Evolutionary conservation across 1,140 invertebrate genomes (phyloP).

Genomic region (Bacillus rossius): DNA sequence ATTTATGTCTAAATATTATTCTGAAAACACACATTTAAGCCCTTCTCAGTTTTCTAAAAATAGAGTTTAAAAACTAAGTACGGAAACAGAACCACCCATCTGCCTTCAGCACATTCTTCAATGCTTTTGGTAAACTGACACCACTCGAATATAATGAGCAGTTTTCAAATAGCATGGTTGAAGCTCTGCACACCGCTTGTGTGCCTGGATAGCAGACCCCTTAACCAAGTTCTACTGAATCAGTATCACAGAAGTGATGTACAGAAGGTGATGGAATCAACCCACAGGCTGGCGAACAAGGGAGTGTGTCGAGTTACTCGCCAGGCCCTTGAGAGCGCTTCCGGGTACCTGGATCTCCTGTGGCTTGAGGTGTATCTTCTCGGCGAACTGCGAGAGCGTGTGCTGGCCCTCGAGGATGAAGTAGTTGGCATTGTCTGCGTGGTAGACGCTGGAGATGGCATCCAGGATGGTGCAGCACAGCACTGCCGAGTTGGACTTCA

Average conservation of each 20-base stretch:
- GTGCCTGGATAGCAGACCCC: not conserved
- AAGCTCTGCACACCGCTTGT: too few species aligned
- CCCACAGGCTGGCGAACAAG: not conserved
- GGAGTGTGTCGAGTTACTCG: not conserved
- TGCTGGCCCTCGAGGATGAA: slow-evolving; percentile 97
- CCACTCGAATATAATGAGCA: too few species aligned
- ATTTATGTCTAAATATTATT: too few species aligned
- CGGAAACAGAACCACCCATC: too few species aligned
- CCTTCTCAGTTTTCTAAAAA: too few species aligned
- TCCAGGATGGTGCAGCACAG: slow-evolving; percentile 89
- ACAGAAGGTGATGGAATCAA: not conserved
- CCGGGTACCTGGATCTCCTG: slow-evolving; percentile 71
- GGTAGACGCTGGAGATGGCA: slow-evolving; percentile 93
- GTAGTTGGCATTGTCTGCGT: slow-evolving; percentile 97
- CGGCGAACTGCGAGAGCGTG: slow-evolving; percentile 92
- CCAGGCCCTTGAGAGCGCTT: not conserved
- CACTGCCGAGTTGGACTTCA: slow-evolving; percentile 78
- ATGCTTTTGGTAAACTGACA: too few species aligned
- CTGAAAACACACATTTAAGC: too few species aligned
- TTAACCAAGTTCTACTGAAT: not conserved
- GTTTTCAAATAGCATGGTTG: too few species aligned
- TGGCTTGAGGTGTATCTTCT: slow-evolving; percentile 89
- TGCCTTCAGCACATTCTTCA: too few species aligned
- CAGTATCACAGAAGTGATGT: not conserved
- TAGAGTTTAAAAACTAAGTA: too few species aligned